These are phyloP conservation scores for Hippocampus comes DNA, from an alignment of 2,113 vertebrate species.

Conservation along the genomic window DNA sequence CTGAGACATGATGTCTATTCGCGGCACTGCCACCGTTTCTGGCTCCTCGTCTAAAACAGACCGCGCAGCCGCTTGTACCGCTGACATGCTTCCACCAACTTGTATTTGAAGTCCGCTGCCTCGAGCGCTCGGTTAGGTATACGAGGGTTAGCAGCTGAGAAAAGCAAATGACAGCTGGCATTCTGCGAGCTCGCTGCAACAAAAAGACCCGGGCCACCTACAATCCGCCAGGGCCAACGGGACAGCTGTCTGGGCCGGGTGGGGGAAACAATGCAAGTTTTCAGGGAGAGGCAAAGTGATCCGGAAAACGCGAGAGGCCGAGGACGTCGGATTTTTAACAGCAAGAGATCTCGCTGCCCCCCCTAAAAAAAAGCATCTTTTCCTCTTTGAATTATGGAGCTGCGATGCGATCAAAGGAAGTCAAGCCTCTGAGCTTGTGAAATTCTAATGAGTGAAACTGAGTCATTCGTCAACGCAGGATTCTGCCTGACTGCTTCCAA, in stretches of 20 bases:
- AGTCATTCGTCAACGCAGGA: constrained; percentile 5
- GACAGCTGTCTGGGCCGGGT: constrained; percentile 34
- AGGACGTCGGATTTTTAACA: not conserved
- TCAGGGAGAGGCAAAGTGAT: not conserved
- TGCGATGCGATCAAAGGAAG: constrained; percentile 10
- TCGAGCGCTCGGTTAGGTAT: constrained; percentile 28
- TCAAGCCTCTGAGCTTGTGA: constrained; percentile 4
- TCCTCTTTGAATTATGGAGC: constrained; percentile 21
- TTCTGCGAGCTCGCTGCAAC: constrained; percentile 44
- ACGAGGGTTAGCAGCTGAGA: constrained; percentile 44
- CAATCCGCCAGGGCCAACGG: constrained; percentile 11
- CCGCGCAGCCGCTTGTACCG: not conserved
- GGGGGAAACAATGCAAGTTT: constrained; percentile 29
- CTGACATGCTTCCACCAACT: not conserved
- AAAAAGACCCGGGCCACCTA: constrained; percentile 30
- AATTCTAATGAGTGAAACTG: constrained; percentile 9
- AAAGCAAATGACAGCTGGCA: constrained; percentile 53
- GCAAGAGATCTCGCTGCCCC: too few relatives aligned
- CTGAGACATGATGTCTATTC: not conserved
- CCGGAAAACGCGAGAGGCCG: not conserved
- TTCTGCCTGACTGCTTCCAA: constrained; percentile 5
- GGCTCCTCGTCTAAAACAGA: not conserved
- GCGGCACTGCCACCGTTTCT: too few relatives aligned
- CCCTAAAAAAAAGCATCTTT: not conserved
- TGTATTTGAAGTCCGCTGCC: constrained; percentile 22